A percentile compares a stretch with the other conserved stretches of the same genome.
phyloP scores from a whole-genome alignment of 2,797 vertebrate species.

The Rhadinocentrus ornatus region DNA sequence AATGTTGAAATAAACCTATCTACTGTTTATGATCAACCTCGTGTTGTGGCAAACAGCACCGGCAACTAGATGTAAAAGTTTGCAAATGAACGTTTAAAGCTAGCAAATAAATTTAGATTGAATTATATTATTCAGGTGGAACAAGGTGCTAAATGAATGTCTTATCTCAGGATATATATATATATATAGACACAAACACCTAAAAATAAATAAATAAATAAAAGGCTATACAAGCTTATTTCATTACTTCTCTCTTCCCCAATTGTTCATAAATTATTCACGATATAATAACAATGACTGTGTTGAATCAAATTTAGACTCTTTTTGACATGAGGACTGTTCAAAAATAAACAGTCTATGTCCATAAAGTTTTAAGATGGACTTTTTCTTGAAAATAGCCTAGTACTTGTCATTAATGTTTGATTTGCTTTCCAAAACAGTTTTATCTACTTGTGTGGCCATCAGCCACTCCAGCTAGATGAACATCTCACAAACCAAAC shows the following conservation, averaged over 20 bases:
- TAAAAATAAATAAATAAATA: too few relatives aligned
- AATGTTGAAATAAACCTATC: too few relatives aligned
- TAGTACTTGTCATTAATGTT: conserved; percentile 4
- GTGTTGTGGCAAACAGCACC: too few relatives aligned
- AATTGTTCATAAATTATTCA: neutral
- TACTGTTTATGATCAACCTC: too few relatives aligned
- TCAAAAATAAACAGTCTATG: neutral
- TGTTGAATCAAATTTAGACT: neutral
- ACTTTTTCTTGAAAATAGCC: neutral
- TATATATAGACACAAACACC: too few relatives aligned
- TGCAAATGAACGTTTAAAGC: too few relatives aligned
- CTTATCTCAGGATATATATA: too few relatives aligned
- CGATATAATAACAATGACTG: neutral
- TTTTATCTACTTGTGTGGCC: conserved; percentile 74
- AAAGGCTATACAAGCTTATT: neutral
- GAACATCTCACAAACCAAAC: conserved; percentile 52
- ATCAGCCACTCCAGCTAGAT: conserved; percentile 19
- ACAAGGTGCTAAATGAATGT: neutral
- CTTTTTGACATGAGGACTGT: neutral
- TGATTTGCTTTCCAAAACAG: conserved; percentile 32
- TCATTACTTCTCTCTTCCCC: neutral
- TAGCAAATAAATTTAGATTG: neutral
- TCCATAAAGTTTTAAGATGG: neutral
- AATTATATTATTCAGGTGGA: neutral
- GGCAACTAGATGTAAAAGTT: too few relatives aligned